These are phyloP conservation scores for Bovichtus variegatus DNA, from an alignment of 2,797 vertebrate genomes.

Conservation along the genomic window DNA sequence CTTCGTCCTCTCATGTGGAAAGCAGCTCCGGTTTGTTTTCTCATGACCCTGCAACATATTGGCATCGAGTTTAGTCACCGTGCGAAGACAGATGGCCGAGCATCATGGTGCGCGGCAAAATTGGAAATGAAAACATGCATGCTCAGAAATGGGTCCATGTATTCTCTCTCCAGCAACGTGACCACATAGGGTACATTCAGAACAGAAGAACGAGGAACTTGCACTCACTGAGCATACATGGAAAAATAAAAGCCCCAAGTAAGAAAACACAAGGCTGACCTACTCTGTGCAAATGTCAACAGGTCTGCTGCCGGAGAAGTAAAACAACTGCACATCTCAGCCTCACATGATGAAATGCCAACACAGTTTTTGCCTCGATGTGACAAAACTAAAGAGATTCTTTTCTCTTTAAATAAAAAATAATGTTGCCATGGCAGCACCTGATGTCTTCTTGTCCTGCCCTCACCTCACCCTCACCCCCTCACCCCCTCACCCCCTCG, in stretches of 20 bases:
- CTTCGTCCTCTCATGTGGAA: constrained; percentile 66
- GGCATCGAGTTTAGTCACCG: constrained; percentile 80
- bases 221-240: background rate
- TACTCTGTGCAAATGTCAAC: constrained; percentile 49
- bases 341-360: constrained; percentile 52
- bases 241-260: background rate
- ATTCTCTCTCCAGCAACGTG: constrained; percentile 62
- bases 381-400: constrained; percentile 21
- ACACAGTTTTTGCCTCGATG: constrained; percentile 19
- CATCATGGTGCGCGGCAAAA: constrained; percentile 86
- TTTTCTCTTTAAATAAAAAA: constrained; percentile 13
- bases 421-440: constrained; percentile 63
- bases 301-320: constrained; percentile 26
- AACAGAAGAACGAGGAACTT: constrained; percentile 10
- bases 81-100: constrained; percentile 86
- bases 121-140: constrained; percentile 81
- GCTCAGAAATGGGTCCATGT: constrained; percentile 63
- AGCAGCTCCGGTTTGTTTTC: constrained; percentile 80
- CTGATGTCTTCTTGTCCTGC: constrained; percentile 20
- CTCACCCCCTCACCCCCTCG: constrained; percentile 11
- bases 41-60: constrained; percentile 85
- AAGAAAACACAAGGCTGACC: constrained; percentile 30
- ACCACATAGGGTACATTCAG: constrained; percentile 38
- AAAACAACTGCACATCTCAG: constrained; percentile 23
- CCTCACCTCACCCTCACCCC: constrained; percentile 41